Percentiles rank a stretch among this genome's conserved stretches.
Conservation (phyloP, 23 tunicate genomes). For the Diplosoma virens region DNA sequence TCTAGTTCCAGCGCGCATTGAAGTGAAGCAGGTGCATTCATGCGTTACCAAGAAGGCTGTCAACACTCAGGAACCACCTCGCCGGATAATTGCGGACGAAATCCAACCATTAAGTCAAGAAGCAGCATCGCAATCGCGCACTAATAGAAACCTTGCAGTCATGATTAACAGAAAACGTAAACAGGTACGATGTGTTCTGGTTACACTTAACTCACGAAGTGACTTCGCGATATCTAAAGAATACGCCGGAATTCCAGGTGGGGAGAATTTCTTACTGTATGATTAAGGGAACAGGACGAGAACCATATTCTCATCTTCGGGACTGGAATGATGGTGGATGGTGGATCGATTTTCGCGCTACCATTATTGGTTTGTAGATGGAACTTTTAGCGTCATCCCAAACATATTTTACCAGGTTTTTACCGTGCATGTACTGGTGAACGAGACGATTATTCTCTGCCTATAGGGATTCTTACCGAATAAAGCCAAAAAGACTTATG, state of each 20-base stretch:
- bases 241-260: neutral
- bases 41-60: too few relatives aligned
- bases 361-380: neutral
- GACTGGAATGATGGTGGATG: slow-evolving; percentile 13
- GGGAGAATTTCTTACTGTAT: slow-evolving; percentile 3
- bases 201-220: neutral
- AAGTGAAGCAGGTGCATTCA: too few relatives aligned
- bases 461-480: slow-evolving; percentile 11
- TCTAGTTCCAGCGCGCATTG: too few relatives aligned
- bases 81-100: too few relatives aligned
- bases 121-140: too few relatives aligned
- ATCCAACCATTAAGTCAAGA: too few relatives aligned
- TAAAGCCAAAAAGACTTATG: slow-evolving; percentile 5
- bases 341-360: slow-evolving; percentile 8
- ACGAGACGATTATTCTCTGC: neutral
- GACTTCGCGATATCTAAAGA: slow-evolving; percentile 7
- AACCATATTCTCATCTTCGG: neutral
- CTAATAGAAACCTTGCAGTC: neutral
- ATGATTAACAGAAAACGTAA: neutral
- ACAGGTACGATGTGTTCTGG: slow-evolving; percentile 10
- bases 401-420: slow-evolving; percentile 15
- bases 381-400: slow-evolving; percentile 2
- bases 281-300: slow-evolving; percentile 4
- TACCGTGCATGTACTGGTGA: slow-evolving; percentile 12
- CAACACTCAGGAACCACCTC: too few relatives aligned